Conservation (phyloP, 1,140 invertebrate genomes). For the Arion vulgaris region DNA sequence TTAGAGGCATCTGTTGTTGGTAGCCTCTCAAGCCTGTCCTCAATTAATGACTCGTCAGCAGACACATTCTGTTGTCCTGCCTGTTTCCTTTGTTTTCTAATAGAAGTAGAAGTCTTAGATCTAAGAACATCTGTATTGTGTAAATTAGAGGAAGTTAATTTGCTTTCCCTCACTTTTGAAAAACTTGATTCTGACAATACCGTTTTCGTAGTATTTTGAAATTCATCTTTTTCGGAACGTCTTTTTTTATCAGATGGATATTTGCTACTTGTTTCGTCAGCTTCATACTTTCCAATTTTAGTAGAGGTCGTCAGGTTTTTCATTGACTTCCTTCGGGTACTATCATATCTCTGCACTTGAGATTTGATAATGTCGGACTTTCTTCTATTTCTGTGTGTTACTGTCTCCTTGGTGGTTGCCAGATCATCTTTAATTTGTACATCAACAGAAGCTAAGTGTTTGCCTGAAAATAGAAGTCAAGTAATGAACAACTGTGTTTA, state of each 20-base stretch:
- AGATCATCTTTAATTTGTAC: not conserved
- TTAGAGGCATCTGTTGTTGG: not conserved
- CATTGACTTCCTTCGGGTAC: not conserved
- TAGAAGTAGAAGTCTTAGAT: not conserved
- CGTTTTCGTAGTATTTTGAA: not conserved
- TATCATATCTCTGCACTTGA: not conserved
- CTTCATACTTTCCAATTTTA: not conserved
- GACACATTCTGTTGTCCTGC: not conserved
- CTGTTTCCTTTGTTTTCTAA: not conserved
- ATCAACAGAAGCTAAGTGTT: slow-evolving; percentile 9
- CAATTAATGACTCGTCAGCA: not conserved
- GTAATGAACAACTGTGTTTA: not conserved
- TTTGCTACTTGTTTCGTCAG: not conserved
- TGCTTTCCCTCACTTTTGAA: not conserved
- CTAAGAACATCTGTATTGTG: not conserved
- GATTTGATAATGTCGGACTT: not conserved
- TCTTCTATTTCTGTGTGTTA: not conserved
- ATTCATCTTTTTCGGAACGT: not conserved
- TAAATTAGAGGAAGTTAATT: not conserved
- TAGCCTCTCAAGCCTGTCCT: not conserved
- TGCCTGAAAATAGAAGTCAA: not conserved
- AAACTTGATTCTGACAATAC: not conserved
- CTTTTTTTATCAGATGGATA: not conserved
- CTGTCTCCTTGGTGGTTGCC: not conserved
- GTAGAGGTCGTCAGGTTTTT: not conserved